Evolutionary conservation across 2,797 vertebrate species (phyloP).

Genomic region (Syndactyla subalaris): DNA sequence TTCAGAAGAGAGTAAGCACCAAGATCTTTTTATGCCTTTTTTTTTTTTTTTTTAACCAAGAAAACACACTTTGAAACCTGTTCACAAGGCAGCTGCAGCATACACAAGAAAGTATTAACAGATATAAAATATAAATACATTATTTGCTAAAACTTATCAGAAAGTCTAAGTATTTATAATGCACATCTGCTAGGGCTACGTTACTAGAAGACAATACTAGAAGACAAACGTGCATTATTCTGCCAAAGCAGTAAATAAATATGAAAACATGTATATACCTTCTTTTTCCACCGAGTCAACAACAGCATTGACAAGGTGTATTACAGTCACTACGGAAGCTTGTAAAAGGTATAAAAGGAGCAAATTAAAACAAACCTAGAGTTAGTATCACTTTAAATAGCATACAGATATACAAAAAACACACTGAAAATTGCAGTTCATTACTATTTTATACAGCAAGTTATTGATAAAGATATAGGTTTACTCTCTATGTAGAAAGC

Average conservation of each 20-base stretch:
- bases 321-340: conserved; percentile 98
- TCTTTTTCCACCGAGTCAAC: conserved; percentile 90
- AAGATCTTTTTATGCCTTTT: not conserved
- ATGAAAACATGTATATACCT: conserved; percentile 85
- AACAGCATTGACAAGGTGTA: conserved; percentile 94
- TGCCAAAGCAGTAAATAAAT: conserved; percentile 60
- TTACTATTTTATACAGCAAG: not conserved
- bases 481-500: not conserved
- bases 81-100: not conserved
- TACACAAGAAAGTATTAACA: not conserved
- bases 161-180: not conserved
- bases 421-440: not conserved
- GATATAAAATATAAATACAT: not conserved
- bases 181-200: not conserved
- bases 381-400: conserved; percentile 78
- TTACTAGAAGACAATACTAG: not conserved
- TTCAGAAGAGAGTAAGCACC: not conserved
- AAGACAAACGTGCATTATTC: conserved; percentile 56
- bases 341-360: conserved; percentile 82
- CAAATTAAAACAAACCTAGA: conserved; percentile 82
- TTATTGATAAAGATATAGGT: not conserved
- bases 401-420: conserved; percentile 28
- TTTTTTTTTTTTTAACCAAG: not conserved
- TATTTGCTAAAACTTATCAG: not conserved
- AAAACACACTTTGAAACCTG: not conserved